These are phyloP conservation scores for Albula goreensis DNA, from an alignment of 2,113 vertebrate genomes.

Conservation along the genomic window DNA sequence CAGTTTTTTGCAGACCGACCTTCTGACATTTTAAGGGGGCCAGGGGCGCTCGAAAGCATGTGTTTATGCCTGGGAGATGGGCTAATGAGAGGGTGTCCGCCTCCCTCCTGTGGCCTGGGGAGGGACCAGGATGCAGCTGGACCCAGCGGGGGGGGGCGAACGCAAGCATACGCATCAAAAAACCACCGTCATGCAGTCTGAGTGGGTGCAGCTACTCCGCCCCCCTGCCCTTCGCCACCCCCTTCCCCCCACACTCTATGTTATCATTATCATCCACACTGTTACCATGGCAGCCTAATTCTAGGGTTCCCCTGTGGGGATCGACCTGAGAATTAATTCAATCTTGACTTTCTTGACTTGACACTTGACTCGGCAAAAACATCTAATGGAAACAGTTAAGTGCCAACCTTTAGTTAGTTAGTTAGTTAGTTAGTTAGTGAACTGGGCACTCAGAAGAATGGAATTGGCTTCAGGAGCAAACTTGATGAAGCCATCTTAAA, in stretches of 20 bases:
- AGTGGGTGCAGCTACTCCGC: background rate
- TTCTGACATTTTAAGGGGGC: slow-evolving; percentile 40
- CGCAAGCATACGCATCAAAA: slow-evolving; percentile 54
- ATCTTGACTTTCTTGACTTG: too few relatives aligned
- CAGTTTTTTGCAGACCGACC: slow-evolving; percentile 37
- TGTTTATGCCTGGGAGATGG: slow-evolving; percentile 52
- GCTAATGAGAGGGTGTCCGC: slow-evolving; percentile 52
- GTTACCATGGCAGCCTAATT: background rate
- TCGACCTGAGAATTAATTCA: background rate
- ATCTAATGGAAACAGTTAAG: too few relatives aligned
- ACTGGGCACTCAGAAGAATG: too few relatives aligned
- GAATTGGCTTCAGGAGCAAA: too few relatives aligned
- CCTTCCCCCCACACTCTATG: too few relatives aligned
- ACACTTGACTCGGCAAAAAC: too few relatives aligned
- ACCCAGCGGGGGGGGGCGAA: slow-evolving; percentile 65
- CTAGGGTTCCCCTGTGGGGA: background rate
- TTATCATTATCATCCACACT: background rate
- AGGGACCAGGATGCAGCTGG: slow-evolving; percentile 61
- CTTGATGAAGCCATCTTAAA: too few relatives aligned
- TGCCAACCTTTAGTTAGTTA: too few relatives aligned
- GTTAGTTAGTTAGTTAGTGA: too few relatives aligned
- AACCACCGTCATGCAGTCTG: slow-evolving; percentile 6
- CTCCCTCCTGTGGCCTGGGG: slow-evolving; percentile 50
- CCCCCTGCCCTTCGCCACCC: background rate
- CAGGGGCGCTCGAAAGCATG: slow-evolving; percentile 45